Conservation (phyloP, 1,140 invertebrate species). For the Heliconius melpomene region DNA sequence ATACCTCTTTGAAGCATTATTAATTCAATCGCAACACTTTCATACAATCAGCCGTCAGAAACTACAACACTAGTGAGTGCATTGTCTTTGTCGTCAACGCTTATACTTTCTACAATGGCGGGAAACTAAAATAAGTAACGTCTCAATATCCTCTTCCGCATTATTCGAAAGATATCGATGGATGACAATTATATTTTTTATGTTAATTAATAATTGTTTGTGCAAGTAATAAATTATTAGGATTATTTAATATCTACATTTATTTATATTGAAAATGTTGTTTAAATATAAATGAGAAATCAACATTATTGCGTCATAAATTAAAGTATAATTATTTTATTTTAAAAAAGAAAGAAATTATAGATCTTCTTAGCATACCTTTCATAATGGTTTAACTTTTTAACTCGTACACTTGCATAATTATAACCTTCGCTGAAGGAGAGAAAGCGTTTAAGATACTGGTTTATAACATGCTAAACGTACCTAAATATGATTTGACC, state of each 20-base stretch:
- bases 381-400: neutral
- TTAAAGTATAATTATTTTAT: too few species aligned
- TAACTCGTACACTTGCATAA: neutral
- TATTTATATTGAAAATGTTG: too few species aligned
- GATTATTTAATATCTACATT: neutral
- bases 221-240: neutral
- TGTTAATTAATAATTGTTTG: too few species aligned
- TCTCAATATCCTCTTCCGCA: constrained; percentile 24
- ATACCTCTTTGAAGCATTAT: constrained; percentile 27
- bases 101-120: constrained; percentile 32
- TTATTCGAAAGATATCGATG: constrained; percentile 30
- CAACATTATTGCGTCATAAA: too few species aligned
- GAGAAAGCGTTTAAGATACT: constrained; percentile 3
- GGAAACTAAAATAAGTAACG: constrained; percentile 27
- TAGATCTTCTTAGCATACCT: neutral
- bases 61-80: constrained; percentile 19
- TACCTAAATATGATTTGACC: neutral
- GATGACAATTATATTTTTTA: constrained; percentile 12
- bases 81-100: constrained; percentile 31
- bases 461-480: neutral
- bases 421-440: constrained; percentile 2
- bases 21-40: constrained; percentile 31
- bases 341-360: too few species aligned
- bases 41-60: constrained; percentile 26
- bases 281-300: too few species aligned